Percentiles rank a stretch among this genome's conserved stretches.
Evolutionary conservation across 1,140 invertebrate genomes (phyloP).

Genomic region (Zaprionus kolodkinae): DNA sequence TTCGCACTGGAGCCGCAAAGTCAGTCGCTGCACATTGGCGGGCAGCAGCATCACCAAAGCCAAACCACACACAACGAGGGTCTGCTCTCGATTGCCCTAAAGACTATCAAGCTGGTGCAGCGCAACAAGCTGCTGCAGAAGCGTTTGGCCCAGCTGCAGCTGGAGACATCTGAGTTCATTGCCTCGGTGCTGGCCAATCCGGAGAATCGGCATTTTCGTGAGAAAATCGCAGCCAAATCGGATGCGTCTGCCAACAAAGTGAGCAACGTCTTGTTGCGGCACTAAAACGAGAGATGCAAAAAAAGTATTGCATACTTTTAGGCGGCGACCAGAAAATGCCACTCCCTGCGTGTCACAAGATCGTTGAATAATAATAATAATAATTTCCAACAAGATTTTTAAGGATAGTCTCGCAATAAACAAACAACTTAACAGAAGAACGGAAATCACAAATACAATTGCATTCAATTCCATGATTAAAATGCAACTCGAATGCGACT

Average conservation of each 20-base stretch:
- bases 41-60: slow-evolving; percentile 36
- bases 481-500: slow-evolving; percentile 8
- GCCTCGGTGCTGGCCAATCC: slow-evolving; percentile 80
- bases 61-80: slow-evolving; percentile 48
- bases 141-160: slow-evolving; percentile 69
- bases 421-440: background rate
- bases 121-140: slow-evolving; percentile 77
- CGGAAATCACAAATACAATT: background rate
- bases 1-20: slow-evolving; percentile 43
- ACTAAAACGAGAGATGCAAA: slow-evolving; percentile 40
- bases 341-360: slow-evolving; percentile 33
- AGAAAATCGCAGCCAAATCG: slow-evolving; percentile 57
- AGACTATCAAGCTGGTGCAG: slow-evolving; percentile 79
- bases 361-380: background rate
- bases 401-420: background rate
- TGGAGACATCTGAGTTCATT: slow-evolving; percentile 78
- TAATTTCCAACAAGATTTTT: background rate
- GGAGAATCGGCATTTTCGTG: slow-evolving; percentile 75
- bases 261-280: slow-evolving; percentile 70
- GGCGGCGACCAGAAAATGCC: slow-evolving; percentile 24
- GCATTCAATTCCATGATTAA: background rate
- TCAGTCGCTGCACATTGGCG: slow-evolving; percentile 17
- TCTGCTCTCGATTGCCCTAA: slow-evolving; percentile 73
- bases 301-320: slow-evolving; percentile 50
- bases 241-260: slow-evolving; percentile 45